Evolutionary conservation across 1,140 invertebrate species (phyloP), one percentile per base, ranked within the genome.

Genomic region (Ptiloglossa arizonensis): DNA sequence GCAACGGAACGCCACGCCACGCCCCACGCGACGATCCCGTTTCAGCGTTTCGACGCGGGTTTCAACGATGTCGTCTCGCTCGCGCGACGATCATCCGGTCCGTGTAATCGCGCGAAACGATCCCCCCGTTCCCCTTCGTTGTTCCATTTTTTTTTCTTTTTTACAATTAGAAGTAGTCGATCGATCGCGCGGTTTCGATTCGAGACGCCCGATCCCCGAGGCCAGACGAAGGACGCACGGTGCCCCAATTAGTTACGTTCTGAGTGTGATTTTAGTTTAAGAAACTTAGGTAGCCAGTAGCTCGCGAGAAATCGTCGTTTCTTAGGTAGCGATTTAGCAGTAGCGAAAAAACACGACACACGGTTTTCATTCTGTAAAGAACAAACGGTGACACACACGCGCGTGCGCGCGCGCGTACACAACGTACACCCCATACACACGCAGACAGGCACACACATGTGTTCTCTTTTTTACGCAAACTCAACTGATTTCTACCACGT

Each of bases 191-290:
- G 32, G 64, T 54, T 9, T 1, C 4, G n/a, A 35, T 59, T 59
- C 50, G 11, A 17, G 35, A 41, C 62, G 70, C 68, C n/a, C 9
- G 9, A 11, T 22, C 22, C 22, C 8, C 3, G 50, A 50, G 62
- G 32, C 48, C 64, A 32, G 29, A 29, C 32, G 22, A 72, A 59
- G 38, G 41, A 29, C 69, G 29, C 81, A 60, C 70, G 50, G 52
- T 48, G 60, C 17, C 46, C n/a, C 15, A 66, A 41, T 41, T 77
- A 71, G 73, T 89, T 90, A 88, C 81, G 83, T 91, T 90, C 89
- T 87, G 89, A 90, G 90, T 91, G 90, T 91, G 90, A 91, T 91
- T 90, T 90, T 91, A 90, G 86, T 83, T 86, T 79, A 87, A 88
- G 82, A 15, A 67, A 68, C 64, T 77, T 83, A 87, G 76, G 24